These are phyloP conservation scores for Xanthia togata DNA, from an alignment of 2,888 invertebrate genomes.

Conservation along the genomic window DNA sequence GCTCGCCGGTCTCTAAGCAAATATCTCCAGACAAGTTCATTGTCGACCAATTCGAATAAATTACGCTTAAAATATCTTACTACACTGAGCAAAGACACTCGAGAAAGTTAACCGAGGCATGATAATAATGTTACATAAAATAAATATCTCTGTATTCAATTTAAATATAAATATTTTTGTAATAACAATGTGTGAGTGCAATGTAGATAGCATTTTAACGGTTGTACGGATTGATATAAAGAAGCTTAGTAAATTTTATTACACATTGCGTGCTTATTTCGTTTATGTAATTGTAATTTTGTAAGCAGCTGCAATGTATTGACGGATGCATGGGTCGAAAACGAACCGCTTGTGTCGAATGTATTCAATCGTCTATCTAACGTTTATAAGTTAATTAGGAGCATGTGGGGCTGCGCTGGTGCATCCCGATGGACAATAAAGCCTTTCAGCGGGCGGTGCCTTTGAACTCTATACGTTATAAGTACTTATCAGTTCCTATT, in stretches of 20 bases:
- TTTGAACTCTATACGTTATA: constrained; percentile 80
- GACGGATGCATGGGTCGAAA: constrained; percentile 25
- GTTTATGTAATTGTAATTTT: constrained; percentile 22
- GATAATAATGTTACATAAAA: constrained; percentile 40
- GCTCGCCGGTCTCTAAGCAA: constrained; percentile 66
- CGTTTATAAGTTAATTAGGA: constrained; percentile 85
- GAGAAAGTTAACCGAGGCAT: constrained; percentile 36
- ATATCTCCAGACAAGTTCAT: constrained; percentile 84
- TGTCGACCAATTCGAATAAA: constrained; percentile 76
- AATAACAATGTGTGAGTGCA: constrained; percentile 26
- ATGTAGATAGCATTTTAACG: constrained; percentile 21
- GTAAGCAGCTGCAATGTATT: constrained; percentile 37
- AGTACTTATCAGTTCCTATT: constrained; percentile 72
- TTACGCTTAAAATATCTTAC: constrained; percentile 67
- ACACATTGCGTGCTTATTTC: constrained; percentile 25
- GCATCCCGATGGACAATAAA: constrained; percentile 80
- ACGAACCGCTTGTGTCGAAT: constrained; percentile 53
- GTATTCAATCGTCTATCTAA: constrained; percentile 68
- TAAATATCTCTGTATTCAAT: constrained; percentile 33
- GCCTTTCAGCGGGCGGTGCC: constrained; percentile 82
- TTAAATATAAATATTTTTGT: constrained; percentile 42
- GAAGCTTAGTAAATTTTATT: constrained; percentile 28
- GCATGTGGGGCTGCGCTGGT: constrained; percentile 78
- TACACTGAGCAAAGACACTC: constrained; percentile 51
- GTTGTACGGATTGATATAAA: constrained; percentile 25